A percentile compares a stretch with the other conserved stretches of the same genome.
Conservation (phyloP, 2,797 vertebrate genomes). For the Spatula versicolor region DNA sequence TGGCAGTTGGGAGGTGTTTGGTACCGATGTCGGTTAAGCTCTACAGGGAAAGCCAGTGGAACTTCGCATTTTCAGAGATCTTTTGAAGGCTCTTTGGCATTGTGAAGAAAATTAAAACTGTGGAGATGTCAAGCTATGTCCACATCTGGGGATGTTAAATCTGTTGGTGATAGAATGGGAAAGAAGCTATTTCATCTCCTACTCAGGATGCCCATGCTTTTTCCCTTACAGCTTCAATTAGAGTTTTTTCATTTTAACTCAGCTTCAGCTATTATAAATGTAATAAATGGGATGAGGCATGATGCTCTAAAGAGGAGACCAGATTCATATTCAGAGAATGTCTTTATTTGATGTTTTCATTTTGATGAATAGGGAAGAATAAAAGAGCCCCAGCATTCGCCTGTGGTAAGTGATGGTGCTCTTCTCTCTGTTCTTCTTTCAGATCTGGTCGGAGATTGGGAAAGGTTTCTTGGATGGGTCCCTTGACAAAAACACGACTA, state of each 20-base stretch:
- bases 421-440: slow-evolving; percentile 42
- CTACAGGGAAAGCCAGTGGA: background rate
- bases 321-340: background rate
- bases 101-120: background rate
- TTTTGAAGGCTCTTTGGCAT: background rate
- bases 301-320: background rate
- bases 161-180: background rate
- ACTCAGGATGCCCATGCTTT: background rate
- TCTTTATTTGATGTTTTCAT: background rate
- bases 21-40: background rate
- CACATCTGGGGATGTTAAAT: background rate
- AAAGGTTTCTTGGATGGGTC: slow-evolving; percentile 95
- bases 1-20: background rate
- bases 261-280: background rate
- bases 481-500: slow-evolving; percentile 89
- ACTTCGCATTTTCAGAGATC: background rate
- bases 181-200: background rate
- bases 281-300: background rate
- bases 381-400: background rate
- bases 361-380: background rate
- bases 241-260: background rate
- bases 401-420: background rate
- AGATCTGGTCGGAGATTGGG: slow-evolving; percentile 98
- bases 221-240: background rate
- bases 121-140: background rate